phyloP scores from a whole-genome alignment of 1,140 invertebrate species.

The Lordiphosa mommai region DNA sequence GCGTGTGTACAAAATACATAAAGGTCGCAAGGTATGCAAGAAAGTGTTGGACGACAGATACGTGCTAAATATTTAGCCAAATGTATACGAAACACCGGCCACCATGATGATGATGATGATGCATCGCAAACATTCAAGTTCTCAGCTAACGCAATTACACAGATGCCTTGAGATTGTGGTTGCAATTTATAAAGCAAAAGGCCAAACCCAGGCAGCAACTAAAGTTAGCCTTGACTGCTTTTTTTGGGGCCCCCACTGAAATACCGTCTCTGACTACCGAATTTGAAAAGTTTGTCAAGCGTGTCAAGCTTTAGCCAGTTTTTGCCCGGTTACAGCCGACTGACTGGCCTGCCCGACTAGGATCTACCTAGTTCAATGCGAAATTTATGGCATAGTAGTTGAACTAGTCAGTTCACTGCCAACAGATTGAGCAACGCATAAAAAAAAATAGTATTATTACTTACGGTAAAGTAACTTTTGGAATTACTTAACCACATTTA shows the following conservation, averaged over 20 bases:
- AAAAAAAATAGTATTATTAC: no score
- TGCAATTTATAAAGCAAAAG: no score
- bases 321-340: constrained; percentile 10
- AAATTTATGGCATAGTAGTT: constrained; percentile 27
- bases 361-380: constrained; percentile 6
- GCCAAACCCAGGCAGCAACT: background rate
- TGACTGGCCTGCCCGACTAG: constrained; percentile 3
- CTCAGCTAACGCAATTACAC: no score
- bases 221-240: background rate
- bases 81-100: constrained; percentile 4
- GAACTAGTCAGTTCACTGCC: constrained; percentile 24
- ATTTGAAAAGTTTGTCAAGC: constrained; percentile 21
- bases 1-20: background rate
- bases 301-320: constrained; percentile 21
- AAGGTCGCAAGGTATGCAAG: background rate
- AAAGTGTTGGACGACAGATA: constrained; percentile 2
- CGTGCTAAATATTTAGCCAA: constrained; percentile 29
- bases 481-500: background rate
- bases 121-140: background rate
- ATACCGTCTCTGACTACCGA: background rate
- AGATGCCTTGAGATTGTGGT: no score
- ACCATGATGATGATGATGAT: background rate
- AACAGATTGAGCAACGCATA: background rate
- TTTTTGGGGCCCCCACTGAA: background rate
- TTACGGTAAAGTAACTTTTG: constrained; percentile 9